Evolutionary conservation across 2,113 vertebrate genomes (phyloP).

Genomic region (Todiramphus saurophagus): DNA sequence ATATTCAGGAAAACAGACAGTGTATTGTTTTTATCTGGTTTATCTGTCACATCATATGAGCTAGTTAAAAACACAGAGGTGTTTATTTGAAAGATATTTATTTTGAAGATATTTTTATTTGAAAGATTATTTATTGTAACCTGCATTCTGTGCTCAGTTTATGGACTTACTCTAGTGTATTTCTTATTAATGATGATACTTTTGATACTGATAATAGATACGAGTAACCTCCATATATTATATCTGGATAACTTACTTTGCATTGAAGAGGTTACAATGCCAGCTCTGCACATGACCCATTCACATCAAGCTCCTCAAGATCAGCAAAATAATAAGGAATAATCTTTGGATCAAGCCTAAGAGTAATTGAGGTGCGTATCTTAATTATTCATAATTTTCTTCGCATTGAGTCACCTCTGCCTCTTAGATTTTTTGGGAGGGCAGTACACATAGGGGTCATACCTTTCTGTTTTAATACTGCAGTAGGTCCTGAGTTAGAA

Average conservation of each 20-base stretch:
- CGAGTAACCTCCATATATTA: background rate
- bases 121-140: background rate
- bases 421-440: background rate
- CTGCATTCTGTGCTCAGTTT: background rate
- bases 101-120: background rate
- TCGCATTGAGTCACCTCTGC: background rate
- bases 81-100: background rate
- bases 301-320: background rate
- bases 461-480: background rate
- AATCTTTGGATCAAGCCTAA: background rate
- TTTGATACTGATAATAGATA: background rate
- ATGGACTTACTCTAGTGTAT: background rate
- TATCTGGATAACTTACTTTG: background rate
- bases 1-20: background rate
- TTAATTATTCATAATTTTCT: background rate
- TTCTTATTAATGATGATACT: background rate
- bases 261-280: background rate
- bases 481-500: background rate
- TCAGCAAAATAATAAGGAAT: background rate
- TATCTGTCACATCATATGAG: background rate
- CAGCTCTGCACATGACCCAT: background rate
- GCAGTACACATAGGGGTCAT: background rate
- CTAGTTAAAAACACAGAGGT: background rate
- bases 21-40: background rate
- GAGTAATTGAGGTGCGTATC: background rate